phyloP scores from a whole-genome alignment of 2,113 vertebrate species.

The Chitala chitala region DNA sequence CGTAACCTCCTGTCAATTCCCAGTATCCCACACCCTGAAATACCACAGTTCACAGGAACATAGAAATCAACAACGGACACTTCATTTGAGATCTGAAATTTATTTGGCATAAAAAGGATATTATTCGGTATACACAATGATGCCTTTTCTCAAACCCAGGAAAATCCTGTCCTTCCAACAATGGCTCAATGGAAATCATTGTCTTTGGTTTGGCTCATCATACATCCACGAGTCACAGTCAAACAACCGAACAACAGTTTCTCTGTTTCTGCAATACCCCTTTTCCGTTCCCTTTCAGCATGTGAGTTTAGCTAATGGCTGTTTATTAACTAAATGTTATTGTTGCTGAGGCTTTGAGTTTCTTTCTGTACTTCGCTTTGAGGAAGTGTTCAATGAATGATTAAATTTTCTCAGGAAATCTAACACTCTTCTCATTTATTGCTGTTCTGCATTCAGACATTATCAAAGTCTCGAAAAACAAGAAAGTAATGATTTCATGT shows the following conservation, averaged over 20 bases:
- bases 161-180: neutral
- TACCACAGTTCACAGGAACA: constrained; percentile 10
- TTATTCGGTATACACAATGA: constrained; percentile 27
- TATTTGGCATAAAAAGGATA: constrained; percentile 27
- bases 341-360: neutral
- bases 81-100: constrained; percentile 22
- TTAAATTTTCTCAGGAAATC: neutral
- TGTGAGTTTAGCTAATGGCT: constrained; percentile 12
- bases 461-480: too few species aligned
- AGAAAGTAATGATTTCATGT: too few species aligned
- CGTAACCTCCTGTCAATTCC: constrained; percentile 8
- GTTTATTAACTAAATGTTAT: constrained; percentile 1
- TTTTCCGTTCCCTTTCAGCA: neutral
- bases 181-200: constrained; percentile 1
- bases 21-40: constrained; percentile 29
- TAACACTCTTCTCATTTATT: neutral
- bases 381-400: neutral
- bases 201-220: neutral
- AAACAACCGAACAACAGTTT: constrained; percentile 16
- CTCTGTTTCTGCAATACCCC: neutral
- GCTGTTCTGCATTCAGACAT: neutral
- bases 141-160: constrained; percentile 11
- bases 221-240: neutral
- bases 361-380: neutral
- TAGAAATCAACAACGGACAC: constrained; percentile 4